These are phyloP conservation scores for Sesia bembeciformis DNA, from an alignment of 2,888 invertebrate species.

Conservation along the genomic window DNA sequence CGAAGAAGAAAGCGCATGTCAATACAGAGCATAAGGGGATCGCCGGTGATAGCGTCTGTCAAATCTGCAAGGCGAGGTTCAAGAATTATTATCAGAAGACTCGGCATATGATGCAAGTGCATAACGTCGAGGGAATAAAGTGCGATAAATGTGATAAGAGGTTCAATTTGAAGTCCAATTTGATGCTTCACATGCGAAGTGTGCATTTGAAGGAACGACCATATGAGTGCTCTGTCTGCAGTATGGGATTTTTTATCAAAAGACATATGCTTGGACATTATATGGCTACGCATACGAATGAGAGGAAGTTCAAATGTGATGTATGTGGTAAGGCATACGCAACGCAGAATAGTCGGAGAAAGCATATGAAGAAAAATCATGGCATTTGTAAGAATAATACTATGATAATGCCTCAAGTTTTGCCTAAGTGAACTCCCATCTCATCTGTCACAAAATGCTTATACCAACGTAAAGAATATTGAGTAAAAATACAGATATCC, in stretches of 20 bases:
- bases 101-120: constrained; percentile 58
- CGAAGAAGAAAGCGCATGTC: constrained; percentile 56
- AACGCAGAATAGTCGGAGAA: constrained; percentile 53
- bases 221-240: constrained; percentile 59
- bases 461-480: too few species aligned
- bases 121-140: constrained; percentile 56
- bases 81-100: constrained; percentile 66
- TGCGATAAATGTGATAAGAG: constrained; percentile 57
- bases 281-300: constrained; percentile 63
- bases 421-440: too few species aligned
- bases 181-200: constrained; percentile 54
- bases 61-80: constrained; percentile 59
- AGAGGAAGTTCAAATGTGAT: constrained; percentile 73
- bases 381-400: constrained; percentile 29
- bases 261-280: constrained; percentile 66
- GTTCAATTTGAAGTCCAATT: constrained; percentile 58
- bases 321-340: constrained; percentile 74
- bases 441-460: too few species aligned
- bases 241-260: constrained; percentile 61
- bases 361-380: constrained; percentile 63
- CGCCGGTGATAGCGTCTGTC: constrained; percentile 60
- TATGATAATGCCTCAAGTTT: not conserved
- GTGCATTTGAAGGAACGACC: constrained; percentile 60
- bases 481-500: too few species aligned
- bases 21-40: constrained; percentile 60